phyloP scores from a whole-genome alignment of 2,113 vertebrate genomes.

The Alaudala cheleensis region DNA sequence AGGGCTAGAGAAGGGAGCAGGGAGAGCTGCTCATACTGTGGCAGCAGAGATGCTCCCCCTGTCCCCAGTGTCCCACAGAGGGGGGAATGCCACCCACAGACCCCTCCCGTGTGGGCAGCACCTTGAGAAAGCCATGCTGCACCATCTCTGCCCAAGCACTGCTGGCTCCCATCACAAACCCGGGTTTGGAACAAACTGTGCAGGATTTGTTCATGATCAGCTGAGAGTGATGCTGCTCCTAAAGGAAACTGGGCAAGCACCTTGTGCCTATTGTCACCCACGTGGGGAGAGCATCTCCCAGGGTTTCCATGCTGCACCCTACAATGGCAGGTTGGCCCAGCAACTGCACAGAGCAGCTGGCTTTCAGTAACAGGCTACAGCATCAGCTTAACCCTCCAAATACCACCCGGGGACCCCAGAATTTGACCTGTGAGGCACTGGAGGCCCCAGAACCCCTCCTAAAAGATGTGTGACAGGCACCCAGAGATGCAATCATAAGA shows the following conservation, averaged over 20 bases:
- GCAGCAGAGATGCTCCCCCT: neutral
- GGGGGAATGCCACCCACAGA: neutral
- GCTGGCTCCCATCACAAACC: neutral
- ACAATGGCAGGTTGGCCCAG: neutral
- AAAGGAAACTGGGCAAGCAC: neutral
- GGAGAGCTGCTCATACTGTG: neutral
- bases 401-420: neutral
- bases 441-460: neutral
- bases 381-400: neutral
- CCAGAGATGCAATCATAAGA: fast-evolving
- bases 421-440: neutral
- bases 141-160: neutral
- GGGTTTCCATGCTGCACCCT: neutral
- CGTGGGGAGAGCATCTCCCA: neutral
- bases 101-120: neutral
- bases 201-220: neutral
- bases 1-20: neutral
- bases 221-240: neutral
- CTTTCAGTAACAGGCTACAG: neutral
- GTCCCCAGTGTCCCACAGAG: neutral
- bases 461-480: neutral
- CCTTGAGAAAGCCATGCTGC: neutral
- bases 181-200: neutral
- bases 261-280: neutral
- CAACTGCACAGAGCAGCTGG: neutral